Percentiles rank a stretch among this genome's conserved stretches.
Conservation (phyloP, 2,113 vertebrate species). For the Ploceus nigricollis region DNA sequence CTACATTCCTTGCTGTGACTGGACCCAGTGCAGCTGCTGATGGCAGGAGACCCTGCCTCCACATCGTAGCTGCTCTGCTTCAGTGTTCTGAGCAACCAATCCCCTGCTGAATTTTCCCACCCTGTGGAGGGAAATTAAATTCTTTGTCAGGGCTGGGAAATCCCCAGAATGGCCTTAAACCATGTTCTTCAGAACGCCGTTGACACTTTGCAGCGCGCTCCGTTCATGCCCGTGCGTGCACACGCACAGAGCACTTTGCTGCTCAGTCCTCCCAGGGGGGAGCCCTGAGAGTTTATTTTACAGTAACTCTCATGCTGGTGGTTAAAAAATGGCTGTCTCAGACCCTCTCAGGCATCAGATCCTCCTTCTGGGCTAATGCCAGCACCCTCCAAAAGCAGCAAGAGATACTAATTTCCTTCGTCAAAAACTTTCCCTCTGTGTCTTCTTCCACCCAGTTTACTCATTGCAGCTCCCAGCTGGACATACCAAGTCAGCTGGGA, state of each 20-base stretch:
- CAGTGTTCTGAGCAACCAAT: not conserved
- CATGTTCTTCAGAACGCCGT: not conserved
- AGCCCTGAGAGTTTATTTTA: not conserved
- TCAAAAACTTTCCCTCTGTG: not conserved
- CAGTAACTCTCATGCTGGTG: not conserved
- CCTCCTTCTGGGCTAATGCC: not conserved
- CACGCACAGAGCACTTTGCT: not conserved
- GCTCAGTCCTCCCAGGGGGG: not conserved
- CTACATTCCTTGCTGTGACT: not conserved
- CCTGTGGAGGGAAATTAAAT: not conserved
- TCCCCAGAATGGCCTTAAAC: constrained; percentile 42
- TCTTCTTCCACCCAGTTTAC: not conserved
- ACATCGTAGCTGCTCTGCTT: not conserved
- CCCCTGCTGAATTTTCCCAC: constrained; percentile 12
- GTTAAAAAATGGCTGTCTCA: not conserved
- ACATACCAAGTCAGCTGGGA: not conserved
- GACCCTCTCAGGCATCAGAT: not conserved
- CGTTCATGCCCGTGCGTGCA: not conserved
- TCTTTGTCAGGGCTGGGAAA: constrained; percentile 29
- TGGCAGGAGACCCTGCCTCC: not conserved
- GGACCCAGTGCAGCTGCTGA: not conserved
- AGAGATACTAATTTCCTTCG: not conserved
- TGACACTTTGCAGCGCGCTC: not conserved
- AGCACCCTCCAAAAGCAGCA: not conserved
- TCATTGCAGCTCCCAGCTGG: not conserved